Percentiles rank a stretch among this genome's conserved stretches.
Conservation (phyloP, 2,888 invertebrate genomes). For the Netelia fuscicornis region DNA sequence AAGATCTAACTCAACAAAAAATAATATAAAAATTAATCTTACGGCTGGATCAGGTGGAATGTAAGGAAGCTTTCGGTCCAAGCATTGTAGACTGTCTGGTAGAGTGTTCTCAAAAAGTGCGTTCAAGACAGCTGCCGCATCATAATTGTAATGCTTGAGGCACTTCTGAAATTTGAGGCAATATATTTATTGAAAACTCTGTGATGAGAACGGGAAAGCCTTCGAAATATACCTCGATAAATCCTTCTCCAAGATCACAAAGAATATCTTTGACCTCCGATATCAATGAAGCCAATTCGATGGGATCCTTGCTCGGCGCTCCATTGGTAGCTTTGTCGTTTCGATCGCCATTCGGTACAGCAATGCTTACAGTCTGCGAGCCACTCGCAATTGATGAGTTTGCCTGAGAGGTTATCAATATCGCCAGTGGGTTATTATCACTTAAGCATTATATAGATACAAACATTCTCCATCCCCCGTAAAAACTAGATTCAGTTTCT, state of each 20-base stretch:
- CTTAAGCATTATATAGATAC: too few relatives aligned
- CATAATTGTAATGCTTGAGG: slow-evolving; percentile 91
- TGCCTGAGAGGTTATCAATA: slow-evolving; percentile 47
- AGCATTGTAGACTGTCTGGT: slow-evolving; percentile 85
- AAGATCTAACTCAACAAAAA: slow-evolving; percentile 15
- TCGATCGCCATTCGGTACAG: slow-evolving; percentile 22
- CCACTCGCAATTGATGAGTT: slow-evolving; percentile 71
- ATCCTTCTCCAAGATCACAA: slow-evolving; percentile 93
- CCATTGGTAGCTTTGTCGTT: slow-evolving; percentile 21
- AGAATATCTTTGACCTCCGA: slow-evolving; percentile 91
- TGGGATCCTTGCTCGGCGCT: slow-evolving; percentile 72
- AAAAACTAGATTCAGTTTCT: not conserved
- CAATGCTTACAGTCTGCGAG: slow-evolving; percentile 48
- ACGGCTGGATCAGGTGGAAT: slow-evolving; percentile 88
- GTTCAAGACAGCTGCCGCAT: slow-evolving; percentile 92
- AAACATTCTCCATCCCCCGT: too few relatives aligned
- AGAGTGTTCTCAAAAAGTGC: slow-evolving; percentile 92
- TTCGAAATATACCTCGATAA: slow-evolving; percentile 85
- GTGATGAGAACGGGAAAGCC: not conserved
- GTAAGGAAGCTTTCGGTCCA: slow-evolving; percentile 87
- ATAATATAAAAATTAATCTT: slow-evolving; percentile 39
- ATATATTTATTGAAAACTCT: not conserved
- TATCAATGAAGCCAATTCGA: slow-evolving; percentile 85
- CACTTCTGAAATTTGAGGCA: slow-evolving; percentile 87
- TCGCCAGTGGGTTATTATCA: too few relatives aligned